These are phyloP conservation scores for Mola mola DNA, from an alignment of 2,113 vertebrate species.

Conservation along the genomic window DNA sequence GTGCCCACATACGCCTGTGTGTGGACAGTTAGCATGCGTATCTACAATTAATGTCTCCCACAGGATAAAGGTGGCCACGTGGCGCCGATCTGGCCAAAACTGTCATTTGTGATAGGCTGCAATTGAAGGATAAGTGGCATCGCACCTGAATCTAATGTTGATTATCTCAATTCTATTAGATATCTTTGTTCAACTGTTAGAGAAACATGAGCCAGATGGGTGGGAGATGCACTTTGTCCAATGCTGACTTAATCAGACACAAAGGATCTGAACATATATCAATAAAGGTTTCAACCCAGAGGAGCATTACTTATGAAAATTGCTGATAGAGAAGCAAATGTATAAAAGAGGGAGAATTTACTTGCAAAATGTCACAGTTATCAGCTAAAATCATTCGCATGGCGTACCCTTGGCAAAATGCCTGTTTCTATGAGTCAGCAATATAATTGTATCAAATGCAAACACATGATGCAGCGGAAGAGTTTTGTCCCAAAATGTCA, in stretches of 20 bases:
- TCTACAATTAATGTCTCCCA: constrained; percentile 41
- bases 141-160: constrained; percentile 22
- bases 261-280: constrained; percentile 21
- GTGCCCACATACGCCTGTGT: constrained; percentile 3
- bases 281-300: background rate
- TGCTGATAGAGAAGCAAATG: background rate
- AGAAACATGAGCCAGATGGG: constrained; percentile 28
- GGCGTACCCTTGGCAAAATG: constrained; percentile 43
- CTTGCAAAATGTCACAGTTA: constrained; percentile 37
- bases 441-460: constrained; percentile 32
- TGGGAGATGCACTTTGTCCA: constrained; percentile 37
- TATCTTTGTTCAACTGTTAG: constrained; percentile 21
- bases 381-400: constrained; percentile 44
- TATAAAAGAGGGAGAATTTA: constrained; percentile 3
- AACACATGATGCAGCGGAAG: constrained; percentile 40
- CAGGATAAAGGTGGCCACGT: constrained; percentile 44
- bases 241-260: constrained; percentile 35
- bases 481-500: constrained; percentile 21
- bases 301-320: background rate
- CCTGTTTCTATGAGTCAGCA: constrained; percentile 43
- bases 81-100: constrained; percentile 11
- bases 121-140: constrained; percentile 17
- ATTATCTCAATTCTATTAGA: constrained; percentile 18
- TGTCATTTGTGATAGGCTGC: constrained; percentile 28
- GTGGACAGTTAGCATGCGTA: no score